Evolutionary conservation across 2,888 invertebrate species (phyloP).

Genomic region (Digitonthophagus gazella): DNA sequence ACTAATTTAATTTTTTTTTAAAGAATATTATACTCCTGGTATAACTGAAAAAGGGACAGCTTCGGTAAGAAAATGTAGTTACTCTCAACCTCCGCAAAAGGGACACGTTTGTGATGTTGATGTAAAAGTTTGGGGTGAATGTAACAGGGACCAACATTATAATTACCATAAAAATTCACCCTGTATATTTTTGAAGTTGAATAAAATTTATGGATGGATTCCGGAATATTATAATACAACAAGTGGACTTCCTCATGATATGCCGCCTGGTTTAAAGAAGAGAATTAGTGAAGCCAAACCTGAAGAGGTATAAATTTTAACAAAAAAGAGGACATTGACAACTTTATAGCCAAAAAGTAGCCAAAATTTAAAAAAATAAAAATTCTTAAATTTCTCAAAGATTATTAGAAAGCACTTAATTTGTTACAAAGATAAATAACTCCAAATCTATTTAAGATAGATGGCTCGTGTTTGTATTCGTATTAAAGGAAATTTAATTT

Average conservation of each 20-base stretch:
- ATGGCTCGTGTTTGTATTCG: too few species aligned
- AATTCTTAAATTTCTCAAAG: too few species aligned
- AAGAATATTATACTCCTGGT: slow-evolving; percentile 49
- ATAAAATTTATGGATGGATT: slow-evolving; percentile 90
- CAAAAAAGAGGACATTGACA: too few species aligned
- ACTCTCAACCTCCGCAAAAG: slow-evolving; percentile 42
- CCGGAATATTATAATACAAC: slow-evolving; percentile 79
- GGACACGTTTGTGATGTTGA: slow-evolving; percentile 87
- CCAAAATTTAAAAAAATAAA: too few species aligned
- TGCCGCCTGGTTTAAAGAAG: slow-evolving; percentile 71
- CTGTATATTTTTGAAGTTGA: slow-evolving; percentile 92
- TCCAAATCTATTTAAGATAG: too few species aligned
- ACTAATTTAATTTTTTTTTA: slow-evolving; percentile 29
- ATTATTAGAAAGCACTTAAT: too few species aligned
- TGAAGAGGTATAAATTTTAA: slow-evolving; percentile 52
- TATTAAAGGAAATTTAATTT: too few species aligned
- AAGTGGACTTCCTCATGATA: slow-evolving; percentile 64
- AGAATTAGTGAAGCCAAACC: slow-evolving; percentile 58
- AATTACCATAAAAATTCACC: slow-evolving; percentile 91
- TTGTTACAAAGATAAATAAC: too few species aligned
- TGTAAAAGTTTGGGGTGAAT: slow-evolving; percentile 75
- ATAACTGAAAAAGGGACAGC: slow-evolving; percentile 50
- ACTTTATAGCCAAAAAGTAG: too few species aligned
- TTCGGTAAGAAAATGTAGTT: slow-evolving; percentile 46
- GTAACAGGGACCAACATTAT: slow-evolving; percentile 80